These are phyloP conservation scores for Apis laboriosa DNA, from an alignment of 1,140 invertebrate genomes.

Conservation along the genomic window DNA sequence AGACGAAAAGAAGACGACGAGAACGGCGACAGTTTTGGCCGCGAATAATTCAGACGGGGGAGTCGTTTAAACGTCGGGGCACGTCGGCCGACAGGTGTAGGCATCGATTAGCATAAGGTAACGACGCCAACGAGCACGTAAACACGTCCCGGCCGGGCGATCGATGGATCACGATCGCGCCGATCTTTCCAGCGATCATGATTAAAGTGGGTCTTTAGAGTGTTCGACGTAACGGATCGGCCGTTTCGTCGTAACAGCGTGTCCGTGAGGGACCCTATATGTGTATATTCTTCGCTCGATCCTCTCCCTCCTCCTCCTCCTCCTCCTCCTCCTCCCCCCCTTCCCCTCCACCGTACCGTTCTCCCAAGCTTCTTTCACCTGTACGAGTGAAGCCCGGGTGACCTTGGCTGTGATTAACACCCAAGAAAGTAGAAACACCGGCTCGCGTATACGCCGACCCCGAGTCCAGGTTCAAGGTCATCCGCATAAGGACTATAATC, in stretches of 20 bases:
- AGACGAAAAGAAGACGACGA: constrained; percentile 32
- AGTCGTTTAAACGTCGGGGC: constrained; percentile 66
- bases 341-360: constrained; percentile 8
- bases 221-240: constrained; percentile 60
- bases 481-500: constrained; percentile 28
- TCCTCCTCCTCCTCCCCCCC: constrained; percentile 27
- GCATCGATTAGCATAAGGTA: constrained; percentile 71
- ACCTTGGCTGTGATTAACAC: constrained; percentile 67
- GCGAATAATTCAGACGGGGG: constrained; percentile 67
- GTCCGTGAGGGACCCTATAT: constrained; percentile 64
- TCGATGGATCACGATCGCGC: constrained; percentile 67
- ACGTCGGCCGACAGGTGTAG: constrained; percentile 69
- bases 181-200: constrained; percentile 65
- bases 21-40: constrained; percentile 54
- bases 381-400: constrained; percentile 42
- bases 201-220: constrained; percentile 64
- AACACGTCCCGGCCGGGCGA: constrained; percentile 61
- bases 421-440: constrained; percentile 62
- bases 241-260: constrained; percentile 53
- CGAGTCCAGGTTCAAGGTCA: constrained; percentile 72
- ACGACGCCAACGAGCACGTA: constrained; percentile 66
- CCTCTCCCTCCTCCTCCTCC: constrained; percentile 12
- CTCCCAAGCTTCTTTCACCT: constrained; percentile 45
- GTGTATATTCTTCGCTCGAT: constrained; percentile 40
- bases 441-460: constrained; percentile 54